phyloP scores from a whole-genome alignment of 2,113 vertebrate species.

The Callaeas wilsoni region DNA sequence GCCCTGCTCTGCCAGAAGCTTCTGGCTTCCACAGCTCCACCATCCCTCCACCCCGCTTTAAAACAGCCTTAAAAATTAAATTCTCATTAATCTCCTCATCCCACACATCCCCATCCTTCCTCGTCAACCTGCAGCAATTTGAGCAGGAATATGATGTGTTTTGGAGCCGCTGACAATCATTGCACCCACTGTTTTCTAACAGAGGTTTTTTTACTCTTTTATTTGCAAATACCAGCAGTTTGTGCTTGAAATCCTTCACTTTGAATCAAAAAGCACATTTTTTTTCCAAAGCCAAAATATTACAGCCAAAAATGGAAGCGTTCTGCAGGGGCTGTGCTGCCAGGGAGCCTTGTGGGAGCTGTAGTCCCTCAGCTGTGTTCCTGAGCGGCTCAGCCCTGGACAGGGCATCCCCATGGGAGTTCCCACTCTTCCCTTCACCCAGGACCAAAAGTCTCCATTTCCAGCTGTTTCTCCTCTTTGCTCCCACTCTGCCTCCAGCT shows the following conservation, averaged over 20 bases:
- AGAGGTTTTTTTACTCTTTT: neutral
- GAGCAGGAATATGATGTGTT: neutral
- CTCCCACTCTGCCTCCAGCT: neutral
- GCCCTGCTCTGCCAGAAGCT: neutral
- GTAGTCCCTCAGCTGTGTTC: neutral
- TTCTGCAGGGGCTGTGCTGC: neutral
- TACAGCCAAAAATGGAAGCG: neutral
- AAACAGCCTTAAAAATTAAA: neutral
- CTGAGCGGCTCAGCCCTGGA: rapidly evolving
- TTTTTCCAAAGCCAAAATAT: rapidly evolving
- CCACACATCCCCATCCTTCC: neutral
- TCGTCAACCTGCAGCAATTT: neutral
- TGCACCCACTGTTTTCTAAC: neutral
- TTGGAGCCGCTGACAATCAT: neutral
- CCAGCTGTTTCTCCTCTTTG: neutral
- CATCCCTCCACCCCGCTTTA: rapidly evolving
- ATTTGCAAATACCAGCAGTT: neutral
- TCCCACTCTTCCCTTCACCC: neutral
- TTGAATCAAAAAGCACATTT: neutral
- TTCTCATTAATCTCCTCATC: neutral
- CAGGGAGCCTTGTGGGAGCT: neutral
- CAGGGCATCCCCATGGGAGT: rapidly evolving
- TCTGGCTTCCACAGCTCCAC: neutral
- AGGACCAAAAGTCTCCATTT: neutral
- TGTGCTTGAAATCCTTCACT: neutral